Evolutionary conservation across 2,113 vertebrate genomes (phyloP), one percentile per base, ranked within the genome.

Genomic region (Morone chrysops): DNA sequence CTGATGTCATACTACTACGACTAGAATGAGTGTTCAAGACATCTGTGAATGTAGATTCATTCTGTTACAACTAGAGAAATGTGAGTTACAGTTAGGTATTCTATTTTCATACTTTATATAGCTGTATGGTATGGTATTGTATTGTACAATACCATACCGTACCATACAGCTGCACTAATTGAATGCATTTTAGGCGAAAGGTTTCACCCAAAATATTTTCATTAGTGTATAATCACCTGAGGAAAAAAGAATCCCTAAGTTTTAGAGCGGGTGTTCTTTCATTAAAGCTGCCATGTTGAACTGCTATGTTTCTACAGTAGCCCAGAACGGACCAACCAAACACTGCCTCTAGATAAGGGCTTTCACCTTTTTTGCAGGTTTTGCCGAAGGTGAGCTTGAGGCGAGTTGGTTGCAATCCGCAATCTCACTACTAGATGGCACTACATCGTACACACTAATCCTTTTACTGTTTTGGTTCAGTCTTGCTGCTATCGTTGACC

Each of bases 31-130:
- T 20, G 31, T 69, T 70, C 17, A 20, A 56, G 53, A 31, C 61
- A 11, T 68, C 41, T 56, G 9, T 50, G 16, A 0, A 68, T 72
- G 13, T 8, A 7, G 9, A 70, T 74, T 62, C 17, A 65, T 25
- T 73, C 40, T 67, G 9, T 31, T 25, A 66, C 36, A 50, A 31
- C 18, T 31, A 78, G 62, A 67, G 20, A 25, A 25, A 53, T 67
- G 22, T 41, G 18, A 70, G 22, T 65, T 65, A 31, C 38, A 54
- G 38, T 62, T 22, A 60, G 18, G 38, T 67, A 1, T 18, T 56
- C 54, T 10, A 8, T 60, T 61, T 61, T 65, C 17, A 50, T 65
- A 18, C 40, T 38, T 59, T 18, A n/a, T 45, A 17, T 17, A 25
- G 20, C 6, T 60, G 8, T 31, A 20, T 57, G 45, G 8, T 31